Evolutionary conservation across 1,140 invertebrate species (phyloP), one percentile per base, ranked within the genome.

Genomic region (Camponotus vicinus): DNA sequence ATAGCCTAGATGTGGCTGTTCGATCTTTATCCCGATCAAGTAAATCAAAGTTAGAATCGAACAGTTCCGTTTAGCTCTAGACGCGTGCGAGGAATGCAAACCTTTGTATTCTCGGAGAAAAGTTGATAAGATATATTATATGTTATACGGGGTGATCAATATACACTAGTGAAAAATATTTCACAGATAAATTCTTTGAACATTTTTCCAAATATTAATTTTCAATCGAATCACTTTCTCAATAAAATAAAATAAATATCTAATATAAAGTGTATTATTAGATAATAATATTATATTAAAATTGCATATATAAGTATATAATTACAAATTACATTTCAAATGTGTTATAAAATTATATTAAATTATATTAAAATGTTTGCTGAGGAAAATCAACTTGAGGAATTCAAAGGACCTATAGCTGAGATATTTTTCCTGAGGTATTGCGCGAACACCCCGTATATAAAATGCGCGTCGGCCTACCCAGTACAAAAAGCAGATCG

Each of bases 401-500:
- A 1, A 40, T 32, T 45, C 3, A 15, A 34, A 83, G 42, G 63
- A 73, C 49, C 55, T 45, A n/a, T 73, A 40, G 37, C 8, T 83
- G 40, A 83, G 32, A 73, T 37, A 63, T 21, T 45, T 61, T 42
- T 71, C 49, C 52, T 27, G 27, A 27, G 27, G 21, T 57, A 42
- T 11, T 73, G 27, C 40, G 40, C 8, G 42, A 15, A 73, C 52
- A 71, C 4, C 27, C 18, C 86, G 45, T 73, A 85, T 79, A 88
- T 69, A 84, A 80, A 63, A 69, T 80, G 88, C 78, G 88, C 89
- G 93, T 94, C 91, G 93, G 93, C 93, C 93, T 93, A 94, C 90
- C 92, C 92, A 94, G 93, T 94, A 94, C 93, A 94, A 94, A 52
- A 93, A 94, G 84, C 90, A 91, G 87, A 93, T 93, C 92, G 92